Evolutionary conservation across 2,113 vertebrate genomes (phyloP).

Genomic region (Isurus oxyrinchus): DNA sequence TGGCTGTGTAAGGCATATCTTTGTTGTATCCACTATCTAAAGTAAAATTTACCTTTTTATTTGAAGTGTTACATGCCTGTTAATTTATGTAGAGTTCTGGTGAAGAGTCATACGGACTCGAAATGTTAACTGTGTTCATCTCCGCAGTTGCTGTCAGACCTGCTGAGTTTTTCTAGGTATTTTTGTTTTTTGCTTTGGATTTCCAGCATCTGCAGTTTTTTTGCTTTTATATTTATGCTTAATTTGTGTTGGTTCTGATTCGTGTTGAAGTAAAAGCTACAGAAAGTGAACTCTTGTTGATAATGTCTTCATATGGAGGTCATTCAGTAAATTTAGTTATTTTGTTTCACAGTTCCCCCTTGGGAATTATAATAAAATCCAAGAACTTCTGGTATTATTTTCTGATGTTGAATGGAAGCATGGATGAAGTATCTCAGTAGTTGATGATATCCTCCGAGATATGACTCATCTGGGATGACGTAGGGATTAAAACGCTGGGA

Average conservation of each 20-base stretch:
- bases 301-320: background rate
- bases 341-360: background rate
- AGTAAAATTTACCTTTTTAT: background rate
- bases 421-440: background rate
- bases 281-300: background rate
- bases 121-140: no score
- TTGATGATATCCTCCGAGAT: background rate
- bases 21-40: no score
- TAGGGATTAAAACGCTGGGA: background rate
- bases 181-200: no score
- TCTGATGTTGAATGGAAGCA: background rate
- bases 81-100: no score
- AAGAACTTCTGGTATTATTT: background rate
- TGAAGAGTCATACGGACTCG: no score
- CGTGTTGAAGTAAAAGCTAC: background rate
- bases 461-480: background rate
- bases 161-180: no score
- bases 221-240: no score
- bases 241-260: background rate
- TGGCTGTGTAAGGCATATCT: no score
- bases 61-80: background rate
- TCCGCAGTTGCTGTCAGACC: no score
- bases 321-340: background rate
- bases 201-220: no score
- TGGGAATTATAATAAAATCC: background rate